A percentile compares a stretch with the other conserved stretches of the same genome.
Conservation (phyloP, 2,113 vertebrate species). For the Hydrolagus affinis region DNA sequence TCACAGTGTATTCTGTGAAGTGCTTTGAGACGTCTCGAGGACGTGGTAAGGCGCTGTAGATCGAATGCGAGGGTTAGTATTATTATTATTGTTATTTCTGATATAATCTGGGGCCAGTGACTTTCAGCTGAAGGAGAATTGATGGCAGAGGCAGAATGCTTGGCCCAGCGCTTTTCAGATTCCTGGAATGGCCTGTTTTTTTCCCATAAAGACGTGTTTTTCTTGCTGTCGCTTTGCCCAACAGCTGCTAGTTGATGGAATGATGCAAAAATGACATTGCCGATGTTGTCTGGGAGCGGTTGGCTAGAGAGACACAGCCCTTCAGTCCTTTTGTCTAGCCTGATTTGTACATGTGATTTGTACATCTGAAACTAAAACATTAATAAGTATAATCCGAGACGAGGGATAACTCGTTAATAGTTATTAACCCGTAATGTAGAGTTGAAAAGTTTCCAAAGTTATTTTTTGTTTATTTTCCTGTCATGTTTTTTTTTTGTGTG, state of each 20-base stretch:
- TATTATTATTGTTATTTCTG: too few relatives aligned
- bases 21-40: too few relatives aligned
- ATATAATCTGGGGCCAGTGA: not conserved
- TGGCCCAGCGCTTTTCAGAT: not conserved
- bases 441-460: too few relatives aligned
- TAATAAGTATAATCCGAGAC: too few relatives aligned
- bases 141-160: not conserved
- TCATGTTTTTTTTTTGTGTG: too few relatives aligned
- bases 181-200: not conserved
- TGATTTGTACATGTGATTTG: not conserved
- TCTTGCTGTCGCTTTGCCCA: not conserved
- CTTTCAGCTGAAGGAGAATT: not conserved
- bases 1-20: too few relatives aligned
- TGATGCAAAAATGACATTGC: not conserved
- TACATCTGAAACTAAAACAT: not conserved
- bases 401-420: too few relatives aligned
- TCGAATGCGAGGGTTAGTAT: too few relatives aligned
- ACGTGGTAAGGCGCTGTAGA: too few relatives aligned
- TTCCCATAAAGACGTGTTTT: conserved; percentile 7
- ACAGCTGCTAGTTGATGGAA: not conserved
- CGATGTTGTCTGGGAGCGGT: too few relatives aligned
- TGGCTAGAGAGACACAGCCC: not conserved
- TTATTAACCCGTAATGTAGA: too few relatives aligned
- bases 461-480: too few relatives aligned
- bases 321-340: not conserved